These are phyloP conservation scores for Meriones unguiculatus DNA, from an alignment of 2,113 vertebrate species.

Conservation along the genomic window DNA sequence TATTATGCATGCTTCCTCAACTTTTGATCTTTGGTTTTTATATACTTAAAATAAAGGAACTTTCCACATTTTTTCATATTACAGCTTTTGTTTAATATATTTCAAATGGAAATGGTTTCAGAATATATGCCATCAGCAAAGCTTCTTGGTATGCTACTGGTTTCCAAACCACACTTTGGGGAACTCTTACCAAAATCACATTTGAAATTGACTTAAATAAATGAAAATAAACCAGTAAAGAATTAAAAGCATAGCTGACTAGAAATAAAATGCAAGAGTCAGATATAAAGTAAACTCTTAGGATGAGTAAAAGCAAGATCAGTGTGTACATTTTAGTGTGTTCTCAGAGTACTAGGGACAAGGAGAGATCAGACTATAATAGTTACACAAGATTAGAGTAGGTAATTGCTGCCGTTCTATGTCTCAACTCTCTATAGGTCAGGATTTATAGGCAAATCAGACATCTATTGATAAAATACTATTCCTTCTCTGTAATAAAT, in stretches of 20 bases:
- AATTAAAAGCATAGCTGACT: background rate
- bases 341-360: background rate
- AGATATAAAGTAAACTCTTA: background rate
- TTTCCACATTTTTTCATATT: background rate
- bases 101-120: background rate
- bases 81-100: background rate
- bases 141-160: background rate
- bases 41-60: background rate
- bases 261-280: background rate
- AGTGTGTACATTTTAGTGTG: background rate
- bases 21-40: slow-evolving; percentile 30
- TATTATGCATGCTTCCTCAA: background rate
- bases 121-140: background rate
- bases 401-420: background rate
- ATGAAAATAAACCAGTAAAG: background rate
- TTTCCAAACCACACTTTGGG: background rate
- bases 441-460: background rate
- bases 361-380: background rate
- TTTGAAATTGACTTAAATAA: background rate
- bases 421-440: background rate
- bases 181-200: background rate
- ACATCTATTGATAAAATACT: background rate
- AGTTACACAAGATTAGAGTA: background rate
- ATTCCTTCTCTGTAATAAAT: background rate
- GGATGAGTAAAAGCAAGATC: background rate